phyloP scores from a whole-genome alignment of 2,888 invertebrate species.

The Chrysolina americana region DNA sequence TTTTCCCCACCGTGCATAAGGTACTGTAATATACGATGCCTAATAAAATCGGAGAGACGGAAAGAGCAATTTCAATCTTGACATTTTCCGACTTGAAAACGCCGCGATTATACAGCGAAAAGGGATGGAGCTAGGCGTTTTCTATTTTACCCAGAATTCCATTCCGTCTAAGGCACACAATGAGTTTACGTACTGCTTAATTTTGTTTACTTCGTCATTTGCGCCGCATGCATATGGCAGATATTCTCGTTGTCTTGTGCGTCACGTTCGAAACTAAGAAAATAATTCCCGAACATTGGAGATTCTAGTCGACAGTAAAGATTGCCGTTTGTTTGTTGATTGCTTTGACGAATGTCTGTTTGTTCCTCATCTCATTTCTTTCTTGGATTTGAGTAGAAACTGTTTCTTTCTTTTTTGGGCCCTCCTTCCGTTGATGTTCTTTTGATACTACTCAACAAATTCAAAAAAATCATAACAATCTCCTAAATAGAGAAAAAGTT shows the following conservation, averaged over 20 bases:
- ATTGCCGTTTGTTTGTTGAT: not conserved
- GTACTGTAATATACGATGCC: not conserved
- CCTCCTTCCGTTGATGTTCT: too few relatives aligned
- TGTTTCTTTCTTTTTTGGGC: too few relatives aligned
- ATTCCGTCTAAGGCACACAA: constrained; percentile 33
- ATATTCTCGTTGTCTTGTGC: constrained; percentile 4
- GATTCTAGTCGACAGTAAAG: not conserved
- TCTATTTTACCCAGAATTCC: constrained; percentile 33
- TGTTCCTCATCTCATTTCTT: too few relatives aligned
- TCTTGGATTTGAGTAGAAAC: too few relatives aligned
- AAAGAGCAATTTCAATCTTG: constrained; percentile 9
- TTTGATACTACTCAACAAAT: too few relatives aligned
- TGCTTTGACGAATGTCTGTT: not conserved
- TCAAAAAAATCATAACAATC: too few relatives aligned
- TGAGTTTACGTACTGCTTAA: constrained; percentile 50
- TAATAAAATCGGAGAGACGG: not conserved
- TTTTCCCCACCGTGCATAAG: not conserved
- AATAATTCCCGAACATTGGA: not conserved
- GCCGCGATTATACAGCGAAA: not conserved
- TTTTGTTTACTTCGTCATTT: constrained; percentile 50
- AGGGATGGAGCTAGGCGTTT: not conserved
- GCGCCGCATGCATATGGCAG: constrained; percentile 42
- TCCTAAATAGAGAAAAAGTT: too few relatives aligned
- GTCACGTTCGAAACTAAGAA: not conserved
- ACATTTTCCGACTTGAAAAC: not conserved